phyloP scores from a whole-genome alignment of 1,140 invertebrate genomes.

The Drosophila gunungcola region DNA sequence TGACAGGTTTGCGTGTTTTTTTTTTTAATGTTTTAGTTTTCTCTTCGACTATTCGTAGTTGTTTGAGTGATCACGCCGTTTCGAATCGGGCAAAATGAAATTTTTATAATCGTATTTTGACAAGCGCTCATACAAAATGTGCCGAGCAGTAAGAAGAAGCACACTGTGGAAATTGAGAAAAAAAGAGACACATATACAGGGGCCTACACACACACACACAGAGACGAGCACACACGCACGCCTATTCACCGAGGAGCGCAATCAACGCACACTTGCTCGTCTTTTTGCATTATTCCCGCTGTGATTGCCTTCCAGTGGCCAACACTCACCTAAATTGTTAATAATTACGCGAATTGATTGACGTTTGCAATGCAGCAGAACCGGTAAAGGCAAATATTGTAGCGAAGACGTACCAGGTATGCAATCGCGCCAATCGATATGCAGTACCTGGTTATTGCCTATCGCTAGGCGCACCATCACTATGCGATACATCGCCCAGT shows the following conservation, averaged over 20 bases:
- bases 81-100: constrained; percentile 40
- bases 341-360: constrained; percentile 42
- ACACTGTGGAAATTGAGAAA: constrained; percentile 72
- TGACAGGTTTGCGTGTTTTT: not conserved
- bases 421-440: constrained; percentile 39
- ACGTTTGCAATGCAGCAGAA: constrained; percentile 46
- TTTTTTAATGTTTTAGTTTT: not conserved
- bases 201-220: constrained; percentile 19
- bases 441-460: constrained; percentile 1
- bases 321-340: constrained; percentile 48
- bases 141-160: constrained; percentile 76
- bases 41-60: not conserved
- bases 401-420: constrained; percentile 45
- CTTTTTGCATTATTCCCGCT: constrained; percentile 8
- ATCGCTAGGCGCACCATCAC: not conserved
- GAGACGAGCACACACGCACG: constrained; percentile 32
- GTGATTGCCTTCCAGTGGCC: not conserved
- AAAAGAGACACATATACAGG: constrained; percentile 69
- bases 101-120: constrained; percentile 74
- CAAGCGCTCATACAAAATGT: constrained; percentile 78
- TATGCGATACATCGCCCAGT: constrained; percentile 1
- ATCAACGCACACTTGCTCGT: constrained; percentile 13
- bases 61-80: constrained; percentile 4
- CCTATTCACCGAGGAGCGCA: constrained; percentile 10
- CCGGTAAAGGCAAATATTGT: constrained; percentile 57